Evolutionary conservation across 2,797 vertebrate genomes (phyloP).

Genomic region (Pseudopleuronectes americanus): DNA sequence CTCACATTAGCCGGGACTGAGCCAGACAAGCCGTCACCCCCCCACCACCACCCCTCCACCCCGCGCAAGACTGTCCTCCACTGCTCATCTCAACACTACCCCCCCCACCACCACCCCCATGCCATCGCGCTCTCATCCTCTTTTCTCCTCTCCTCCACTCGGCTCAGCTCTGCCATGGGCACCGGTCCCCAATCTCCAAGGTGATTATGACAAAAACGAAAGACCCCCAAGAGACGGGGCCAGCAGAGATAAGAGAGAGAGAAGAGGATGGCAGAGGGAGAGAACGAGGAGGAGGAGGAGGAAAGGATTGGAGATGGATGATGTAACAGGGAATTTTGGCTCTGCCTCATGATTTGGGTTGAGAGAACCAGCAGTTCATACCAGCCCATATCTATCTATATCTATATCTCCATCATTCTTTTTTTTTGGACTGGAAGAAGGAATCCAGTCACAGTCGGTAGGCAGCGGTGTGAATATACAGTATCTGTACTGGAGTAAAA

Average conservation of each 20-base stretch:
- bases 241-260: conserved; percentile 75
- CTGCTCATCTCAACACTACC: conserved; percentile 54
- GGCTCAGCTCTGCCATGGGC: conserved; percentile 77
- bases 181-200: conserved; percentile 84
- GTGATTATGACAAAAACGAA: conserved; percentile 84
- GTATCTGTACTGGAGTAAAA: no score
- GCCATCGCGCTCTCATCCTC: conserved; percentile 33
- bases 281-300: conserved; percentile 62
- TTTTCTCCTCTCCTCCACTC: conserved; percentile 62
- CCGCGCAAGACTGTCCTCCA: conserved; percentile 57
- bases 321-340: conserved; percentile 78
- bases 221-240: conserved; percentile 79
- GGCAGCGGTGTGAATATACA: not conserved
- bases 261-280: conserved; percentile 63
- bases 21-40: conserved; percentile 77
- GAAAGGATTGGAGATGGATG: conserved; percentile 72
- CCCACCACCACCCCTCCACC: conserved; percentile 8
- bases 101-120: conserved; percentile 2
- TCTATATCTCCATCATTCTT: conserved; percentile 14
- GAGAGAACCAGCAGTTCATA: conserved; percentile 57
- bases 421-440: conserved; percentile 4
- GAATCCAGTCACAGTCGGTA: not conserved
- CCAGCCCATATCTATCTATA: conserved; percentile 46
- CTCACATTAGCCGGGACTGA: conserved; percentile 81
- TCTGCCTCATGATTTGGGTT: conserved; percentile 65